Base-by-base conservation (phyloP, 2,888 invertebrate species). In the Acrobeloides nanus region DNA sequence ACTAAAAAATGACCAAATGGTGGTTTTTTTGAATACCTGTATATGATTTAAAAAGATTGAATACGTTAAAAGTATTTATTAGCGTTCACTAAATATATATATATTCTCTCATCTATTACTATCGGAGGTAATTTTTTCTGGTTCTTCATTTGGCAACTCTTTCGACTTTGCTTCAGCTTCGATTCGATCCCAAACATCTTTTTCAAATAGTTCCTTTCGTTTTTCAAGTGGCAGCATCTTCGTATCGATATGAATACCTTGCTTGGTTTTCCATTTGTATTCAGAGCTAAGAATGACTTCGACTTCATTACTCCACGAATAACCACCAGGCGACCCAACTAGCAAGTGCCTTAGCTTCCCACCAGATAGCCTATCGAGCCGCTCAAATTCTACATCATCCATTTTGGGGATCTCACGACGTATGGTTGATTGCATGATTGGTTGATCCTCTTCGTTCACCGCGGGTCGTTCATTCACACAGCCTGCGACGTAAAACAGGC, bases 261-360 rank as follows among this genome's bases (percentile, higher is more conserved):
- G 60, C 32, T 48, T 49, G 24, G 41, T 39, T 10, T 60, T 57
- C 39, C 55, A 50, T 26, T 55, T 38, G 25, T 58, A 48, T 46
- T 71, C 67, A 38, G 56, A 58, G 25, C 60, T 54, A 29, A 71
- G 56, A 38, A 71, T 68, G 15, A 50, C 62, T 50, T 71, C 71
- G 6, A 60, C 59, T 52, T 67, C 65, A 33, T 66, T 63, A 31
- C 56, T 62, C 72, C 73, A 73, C 20, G 58, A 58, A 38, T 68
- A 67, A 29, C 73, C 73, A 50, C 68, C 68, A 15, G 73, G 73
- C 17, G 73, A 73, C 21, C 73, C 73, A 17, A 72, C 61, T 15
- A 74, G 53, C 18, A 69, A 49, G 55, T 73, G 73, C 8, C 69
- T 50, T 29, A 73, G 49, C 46, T 68, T 68, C 2, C 72, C 72